These are phyloP conservation scores for Oceanodroma tethys DNA, from an alignment of 2,113 vertebrate species.

Conservation along the genomic window DNA sequence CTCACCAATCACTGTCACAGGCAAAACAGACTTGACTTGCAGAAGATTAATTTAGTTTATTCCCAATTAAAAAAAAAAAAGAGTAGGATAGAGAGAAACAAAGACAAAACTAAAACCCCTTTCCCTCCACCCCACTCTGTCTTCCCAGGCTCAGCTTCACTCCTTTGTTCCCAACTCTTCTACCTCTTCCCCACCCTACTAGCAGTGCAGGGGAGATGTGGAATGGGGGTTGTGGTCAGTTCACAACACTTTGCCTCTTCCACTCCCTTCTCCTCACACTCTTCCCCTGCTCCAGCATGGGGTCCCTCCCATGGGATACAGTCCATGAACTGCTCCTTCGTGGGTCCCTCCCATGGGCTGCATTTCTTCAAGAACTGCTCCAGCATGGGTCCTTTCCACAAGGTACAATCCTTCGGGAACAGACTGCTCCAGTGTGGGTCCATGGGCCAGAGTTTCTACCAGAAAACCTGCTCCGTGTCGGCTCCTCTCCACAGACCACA, in stretches of 20 bases:
- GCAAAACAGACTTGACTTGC: neutral
- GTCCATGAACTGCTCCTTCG: neutral
- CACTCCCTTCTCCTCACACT: neutral
- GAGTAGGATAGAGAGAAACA: neutral
- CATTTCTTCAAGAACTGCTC: neutral
- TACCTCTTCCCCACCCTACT: neutral
- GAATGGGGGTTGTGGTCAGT: neutral
- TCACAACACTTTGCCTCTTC: neutral
- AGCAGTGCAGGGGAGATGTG: neutral
- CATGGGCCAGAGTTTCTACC: neutral
- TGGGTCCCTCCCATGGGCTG: neutral
- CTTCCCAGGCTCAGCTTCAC: neutral
- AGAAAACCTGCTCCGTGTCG: neutral
- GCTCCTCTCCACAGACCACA: neutral
- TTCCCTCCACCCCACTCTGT: neutral
- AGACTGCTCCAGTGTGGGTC: neutral
- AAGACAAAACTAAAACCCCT: neutral
- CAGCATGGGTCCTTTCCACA: rapidly evolving
- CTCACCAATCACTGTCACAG: neutral
- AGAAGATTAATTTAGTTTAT: neutral
- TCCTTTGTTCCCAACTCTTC: neutral
- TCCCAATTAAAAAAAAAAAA: neutral
- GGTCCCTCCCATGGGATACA: neutral
- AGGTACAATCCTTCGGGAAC: neutral
- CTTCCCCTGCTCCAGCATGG: too few species aligned